phyloP scores from a whole-genome alignment of 2,888 invertebrate species.

The Polia nebulosa region DNA sequence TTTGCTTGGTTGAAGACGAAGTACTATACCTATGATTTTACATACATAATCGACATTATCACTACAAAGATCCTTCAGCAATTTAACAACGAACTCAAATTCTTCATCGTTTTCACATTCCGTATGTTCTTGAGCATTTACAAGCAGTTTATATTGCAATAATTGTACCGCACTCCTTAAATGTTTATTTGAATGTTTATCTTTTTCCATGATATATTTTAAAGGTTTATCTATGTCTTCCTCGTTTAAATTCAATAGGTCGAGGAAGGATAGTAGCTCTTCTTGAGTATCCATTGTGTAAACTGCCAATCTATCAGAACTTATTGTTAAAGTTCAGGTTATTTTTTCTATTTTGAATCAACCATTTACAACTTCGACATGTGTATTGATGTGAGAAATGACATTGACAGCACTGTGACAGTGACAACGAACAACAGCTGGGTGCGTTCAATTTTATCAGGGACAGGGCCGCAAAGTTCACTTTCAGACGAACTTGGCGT shows the following conservation, averaged over 20 bases:
- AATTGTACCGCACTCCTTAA: slow-evolving; percentile 78
- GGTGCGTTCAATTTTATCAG: background rate
- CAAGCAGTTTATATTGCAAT: slow-evolving; percentile 84
- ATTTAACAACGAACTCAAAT: slow-evolving; percentile 78
- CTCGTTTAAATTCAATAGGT: slow-evolving; percentile 86
- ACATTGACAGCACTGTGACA: background rate
- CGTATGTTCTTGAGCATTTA: slow-evolving; percentile 81
- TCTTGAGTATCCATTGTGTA: slow-evolving; percentile 65
- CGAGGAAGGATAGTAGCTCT: slow-evolving; percentile 80
- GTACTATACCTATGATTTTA: slow-evolving; percentile 77
- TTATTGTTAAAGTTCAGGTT: slow-evolving; percentile 7
- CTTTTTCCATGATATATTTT: slow-evolving; percentile 78
- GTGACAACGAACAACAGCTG: background rate
- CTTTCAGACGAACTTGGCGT: too few relatives aligned
- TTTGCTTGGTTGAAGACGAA: slow-evolving; percentile 76
- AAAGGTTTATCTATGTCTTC: slow-evolving; percentile 81
- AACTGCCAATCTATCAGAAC: background rate
- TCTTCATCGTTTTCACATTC: slow-evolving; percentile 84
- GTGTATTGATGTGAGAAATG: background rate
- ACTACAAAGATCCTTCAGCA: slow-evolving; percentile 71
- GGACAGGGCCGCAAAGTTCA: too few relatives aligned
- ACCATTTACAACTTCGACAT: background rate
- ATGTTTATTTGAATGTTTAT: slow-evolving; percentile 74
- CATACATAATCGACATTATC: slow-evolving; percentile 78
- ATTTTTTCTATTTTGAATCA: background rate